Evolutionary conservation across 2,797 vertebrate species (phyloP).

Genomic region (Rhinichthys osculus): DNA sequence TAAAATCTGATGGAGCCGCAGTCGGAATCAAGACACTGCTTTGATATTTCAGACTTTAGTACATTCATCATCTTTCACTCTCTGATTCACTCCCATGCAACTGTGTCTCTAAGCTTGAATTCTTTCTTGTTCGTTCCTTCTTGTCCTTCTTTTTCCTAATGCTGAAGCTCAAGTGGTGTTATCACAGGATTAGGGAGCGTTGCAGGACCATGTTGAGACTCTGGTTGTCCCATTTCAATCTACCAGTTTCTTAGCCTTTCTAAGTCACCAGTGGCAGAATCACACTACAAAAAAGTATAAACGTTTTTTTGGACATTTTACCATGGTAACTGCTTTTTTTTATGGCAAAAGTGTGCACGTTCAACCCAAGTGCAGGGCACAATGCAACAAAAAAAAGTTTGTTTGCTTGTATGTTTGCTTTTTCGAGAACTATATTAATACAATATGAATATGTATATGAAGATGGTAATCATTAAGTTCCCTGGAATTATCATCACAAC

Average conservation of each 20-base stretch:
- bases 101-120: not conserved
- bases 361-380: not conserved
- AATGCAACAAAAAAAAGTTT: not conserved
- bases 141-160: slow-evolving; percentile 16
- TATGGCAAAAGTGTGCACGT: no score
- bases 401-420: not conserved
- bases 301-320: not conserved
- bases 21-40: slow-evolving; percentile 74
- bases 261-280: not conserved
- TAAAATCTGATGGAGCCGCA: slow-evolving; percentile 73
- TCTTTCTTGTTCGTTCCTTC: slow-evolving; percentile 32
- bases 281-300: not conserved
- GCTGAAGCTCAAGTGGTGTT: slow-evolving; percentile 56
- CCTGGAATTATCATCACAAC: not conserved
- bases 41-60: slow-evolving; percentile 69
- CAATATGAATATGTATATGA: not conserved
- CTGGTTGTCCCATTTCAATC: slow-evolving; percentile 25
- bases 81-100: slow-evolving; percentile 47
- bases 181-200: slow-evolving; percentile 57
- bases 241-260: not conserved
- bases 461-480: not conserved
- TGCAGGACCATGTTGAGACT: slow-evolving; percentile 53
- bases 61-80: slow-evolving; percentile 44
- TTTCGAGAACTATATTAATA: not conserved
- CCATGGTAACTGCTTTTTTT: not conserved